Evolutionary conservation across 2,797 vertebrate species (phyloP).

Genomic region (Melanotaenia boesemani): DNA sequence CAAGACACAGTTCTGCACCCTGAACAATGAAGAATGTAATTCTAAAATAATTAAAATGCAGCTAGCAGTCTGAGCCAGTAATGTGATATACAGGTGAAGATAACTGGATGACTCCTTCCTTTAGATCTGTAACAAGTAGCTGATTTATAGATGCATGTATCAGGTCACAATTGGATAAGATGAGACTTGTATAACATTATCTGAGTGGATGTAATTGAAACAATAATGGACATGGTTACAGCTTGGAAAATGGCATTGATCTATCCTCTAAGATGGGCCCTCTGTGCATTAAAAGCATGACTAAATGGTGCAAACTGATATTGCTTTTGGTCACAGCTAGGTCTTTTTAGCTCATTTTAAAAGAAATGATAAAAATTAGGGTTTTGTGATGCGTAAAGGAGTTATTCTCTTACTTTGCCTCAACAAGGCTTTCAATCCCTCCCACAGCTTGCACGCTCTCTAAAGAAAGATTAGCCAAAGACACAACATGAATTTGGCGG

Average conservation of each 20-base stretch:
- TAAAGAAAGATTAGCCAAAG: constrained; percentile 51
- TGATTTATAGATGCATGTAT: constrained; percentile 50
- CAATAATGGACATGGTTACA: constrained; percentile 74
- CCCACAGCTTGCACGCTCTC: constrained; percentile 41
- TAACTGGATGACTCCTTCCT: constrained; percentile 29
- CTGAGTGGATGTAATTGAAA: constrained; percentile 72
- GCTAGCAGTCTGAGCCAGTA: constrained; percentile 11
- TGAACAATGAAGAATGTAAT: constrained; percentile 33
- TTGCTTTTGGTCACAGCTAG: constrained; percentile 63
- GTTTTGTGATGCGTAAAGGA: constrained; percentile 48
- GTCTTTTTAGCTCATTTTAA: constrained; percentile 70
- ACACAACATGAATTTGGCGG: constrained; percentile 53
- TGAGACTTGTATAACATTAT: constrained; percentile 63
- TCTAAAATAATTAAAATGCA: constrained; percentile 50
- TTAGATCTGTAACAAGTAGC: constrained; percentile 33
- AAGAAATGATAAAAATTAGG: constrained; percentile 60
- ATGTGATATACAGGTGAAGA: constrained; percentile 40
- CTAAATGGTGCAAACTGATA: constrained; percentile 68
- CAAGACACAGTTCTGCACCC: background rate
- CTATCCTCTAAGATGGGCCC: constrained; percentile 71
- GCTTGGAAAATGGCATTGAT: constrained; percentile 77
- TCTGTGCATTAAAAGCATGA: constrained; percentile 67
- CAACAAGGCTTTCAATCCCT: constrained; percentile 38
- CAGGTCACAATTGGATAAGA: constrained; percentile 45
- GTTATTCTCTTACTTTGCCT: constrained; percentile 36